Evolutionary conservation across 2,797 vertebrate species (phyloP).

Genomic region (Euphonia xanthogaster): DNA sequence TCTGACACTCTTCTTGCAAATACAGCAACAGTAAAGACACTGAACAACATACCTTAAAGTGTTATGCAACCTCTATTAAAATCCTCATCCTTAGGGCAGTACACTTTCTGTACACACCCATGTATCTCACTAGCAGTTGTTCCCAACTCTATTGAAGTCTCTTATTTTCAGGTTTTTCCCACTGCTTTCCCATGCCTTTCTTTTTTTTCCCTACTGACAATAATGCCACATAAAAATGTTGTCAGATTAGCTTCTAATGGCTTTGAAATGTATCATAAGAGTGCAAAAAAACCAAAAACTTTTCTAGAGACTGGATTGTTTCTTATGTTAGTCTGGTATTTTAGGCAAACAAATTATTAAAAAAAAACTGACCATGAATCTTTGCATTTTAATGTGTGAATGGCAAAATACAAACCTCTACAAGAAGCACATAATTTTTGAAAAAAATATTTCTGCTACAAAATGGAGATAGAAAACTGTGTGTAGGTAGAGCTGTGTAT

Average conservation of each 20-base stretch:
- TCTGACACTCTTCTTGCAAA: not conserved
- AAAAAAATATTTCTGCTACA: not conserved
- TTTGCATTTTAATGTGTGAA: not conserved
- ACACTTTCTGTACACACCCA: not conserved
- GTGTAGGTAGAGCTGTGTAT: not conserved
- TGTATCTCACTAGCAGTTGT: not conserved
- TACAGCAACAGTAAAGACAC: not conserved
- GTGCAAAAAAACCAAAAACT: not conserved
- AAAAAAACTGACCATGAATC: not conserved
- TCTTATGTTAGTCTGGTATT: not conserved
- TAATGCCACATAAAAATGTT: conserved; percentile 12
- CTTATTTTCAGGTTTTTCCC: conserved; percentile 27
- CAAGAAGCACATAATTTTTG: not conserved
- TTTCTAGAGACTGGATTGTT: not conserved
- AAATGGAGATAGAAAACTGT: not conserved
- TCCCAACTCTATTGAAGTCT: not conserved
- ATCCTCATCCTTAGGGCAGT: not conserved
- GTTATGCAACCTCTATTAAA: not conserved
- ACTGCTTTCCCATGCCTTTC: conserved; percentile 16
- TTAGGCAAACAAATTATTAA: not conserved
- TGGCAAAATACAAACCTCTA: not conserved
- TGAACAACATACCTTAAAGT: not conserved
- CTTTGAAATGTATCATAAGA: conserved; percentile 19
- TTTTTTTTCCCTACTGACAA: not conserved
- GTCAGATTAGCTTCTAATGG: conserved; percentile 8